These are phyloP conservation scores for Dasypogon diadema DNA, from an alignment of 2,888 invertebrate species.

Conservation along the genomic window DNA sequence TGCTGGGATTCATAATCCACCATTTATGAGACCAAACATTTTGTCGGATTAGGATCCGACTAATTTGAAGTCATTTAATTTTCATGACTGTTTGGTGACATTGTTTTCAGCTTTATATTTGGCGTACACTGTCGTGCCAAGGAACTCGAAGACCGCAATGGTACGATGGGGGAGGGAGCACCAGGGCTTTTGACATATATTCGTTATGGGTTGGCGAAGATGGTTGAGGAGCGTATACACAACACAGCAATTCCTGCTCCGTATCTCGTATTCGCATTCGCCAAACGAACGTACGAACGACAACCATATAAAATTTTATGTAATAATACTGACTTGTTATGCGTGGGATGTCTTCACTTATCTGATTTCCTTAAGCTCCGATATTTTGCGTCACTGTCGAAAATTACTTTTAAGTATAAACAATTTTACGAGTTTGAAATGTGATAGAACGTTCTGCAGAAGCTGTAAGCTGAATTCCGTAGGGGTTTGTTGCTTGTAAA, in stretches of 20 bases:
- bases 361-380: constrained; percentile 41
- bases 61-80: constrained; percentile 53
- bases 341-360: constrained; percentile 32
- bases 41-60: constrained; percentile 54
- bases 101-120: constrained; percentile 48
- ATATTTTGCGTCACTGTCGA: not conserved
- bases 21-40: constrained; percentile 53
- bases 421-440: constrained; percentile 5
- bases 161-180: not conserved
- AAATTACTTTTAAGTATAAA: constrained; percentile 39
- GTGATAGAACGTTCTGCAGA: not conserved
- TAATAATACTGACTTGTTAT: constrained; percentile 39
- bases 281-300: not conserved
- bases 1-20: constrained; percentile 31
- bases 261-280: constrained; percentile 26
- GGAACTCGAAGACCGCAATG: constrained; percentile 11
- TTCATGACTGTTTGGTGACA: constrained; percentile 52
- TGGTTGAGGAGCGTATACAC: not conserved
- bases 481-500: not conserved
- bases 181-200: not conserved
- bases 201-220: not conserved
- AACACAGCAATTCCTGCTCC: constrained; percentile 31
- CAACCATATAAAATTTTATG: constrained; percentile 41
- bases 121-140: constrained; percentile 5
- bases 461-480: not conserved